Evolutionary conservation across 2,888 invertebrate species (phyloP).

Genomic region (Lasioglossum leucozonium): DNA sequence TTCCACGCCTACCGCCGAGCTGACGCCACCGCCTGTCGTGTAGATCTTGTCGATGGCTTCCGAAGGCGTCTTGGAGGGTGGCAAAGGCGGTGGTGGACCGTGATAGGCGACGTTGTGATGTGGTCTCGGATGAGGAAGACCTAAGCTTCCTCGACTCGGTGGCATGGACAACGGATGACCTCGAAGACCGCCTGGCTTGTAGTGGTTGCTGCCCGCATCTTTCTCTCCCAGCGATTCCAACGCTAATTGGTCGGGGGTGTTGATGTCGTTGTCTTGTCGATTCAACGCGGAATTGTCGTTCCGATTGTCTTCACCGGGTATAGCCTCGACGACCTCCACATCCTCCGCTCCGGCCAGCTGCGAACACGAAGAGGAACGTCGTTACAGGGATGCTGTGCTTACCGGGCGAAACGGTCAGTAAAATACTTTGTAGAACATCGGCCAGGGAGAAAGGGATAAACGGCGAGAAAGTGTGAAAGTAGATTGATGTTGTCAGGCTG

Average conservation of each 20-base stretch:
- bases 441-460: constrained; percentile 38
- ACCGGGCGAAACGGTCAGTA: constrained; percentile 21
- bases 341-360: constrained; percentile 85
- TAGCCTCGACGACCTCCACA: constrained; percentile 88
- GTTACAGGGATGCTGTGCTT: background rate
- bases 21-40: constrained; percentile 76
- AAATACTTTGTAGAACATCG: constrained; percentile 15
- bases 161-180: constrained; percentile 85
- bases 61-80: constrained; percentile 85
- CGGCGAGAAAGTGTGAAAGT: constrained; percentile 63
- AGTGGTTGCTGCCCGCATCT: constrained; percentile 80
- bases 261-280: constrained; percentile 87
- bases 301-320: constrained; percentile 85
- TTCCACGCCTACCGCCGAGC: constrained; percentile 86
- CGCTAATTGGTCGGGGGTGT: constrained; percentile 89
- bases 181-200: constrained; percentile 83
- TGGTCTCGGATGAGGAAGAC: constrained; percentile 81
- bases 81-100: constrained; percentile 90
- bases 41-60: constrained; percentile 88
- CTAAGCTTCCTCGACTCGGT: constrained; percentile 85
- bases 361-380: constrained; percentile 36
- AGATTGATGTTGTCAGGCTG: constrained; percentile 58
- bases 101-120: constrained; percentile 89
- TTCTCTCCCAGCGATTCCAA: constrained; percentile 89
- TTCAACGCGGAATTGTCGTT: constrained; percentile 86